Evolutionary conservation across 2,888 invertebrate species (phyloP), one percentile per base, ranked within the genome.

Genomic region (Prostheceraeus crozeri): DNA sequence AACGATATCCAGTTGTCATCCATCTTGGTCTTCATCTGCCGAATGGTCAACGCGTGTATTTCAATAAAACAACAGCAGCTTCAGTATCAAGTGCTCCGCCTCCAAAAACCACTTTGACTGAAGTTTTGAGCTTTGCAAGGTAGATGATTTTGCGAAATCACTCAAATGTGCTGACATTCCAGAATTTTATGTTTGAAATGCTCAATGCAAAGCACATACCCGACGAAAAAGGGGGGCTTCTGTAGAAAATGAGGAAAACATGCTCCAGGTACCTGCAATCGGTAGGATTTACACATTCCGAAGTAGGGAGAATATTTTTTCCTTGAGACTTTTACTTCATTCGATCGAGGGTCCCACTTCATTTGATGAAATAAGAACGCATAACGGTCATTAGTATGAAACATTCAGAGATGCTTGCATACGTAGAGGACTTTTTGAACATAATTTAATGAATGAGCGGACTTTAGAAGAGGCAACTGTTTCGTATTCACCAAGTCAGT

Each of bases 331-430:
- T 14, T 48, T 64, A 1, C 14, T 62, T 2, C 60, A 31, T 3
- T 21, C 11, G 2, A 59, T 62, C 1, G 23, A 2, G 14, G 62
- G 63, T 27, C 63, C 63, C 3, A 62, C 56, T 3, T 63, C 56
- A 11, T 63, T 35, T 23, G 8, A 63, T 19, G 11, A 16, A 3
- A 19, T 62, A 16, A 55, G 25, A 57, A 72, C 68, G 11, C 64
- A 68, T n/a, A 60, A 72, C 55, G 68, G 69, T 23, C 60, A 60
- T 28, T 33, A 65, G 21, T 61, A 64, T 61, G 48, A 46, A 46
- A 72, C 71, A 14, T 76, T 67, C 61, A 61, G 68, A 27, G 65
- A 65, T 45, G 70, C 71, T 35, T 73, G 72, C 64, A 59, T 67
- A 57, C 62, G 59, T 8, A 46, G 65, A 28, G 68, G 70, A 3